These are phyloP conservation scores for Meloidogyne chitwoodi DNA, from an alignment of 1,140 invertebrate genomes.

Conservation along the genomic window DNA sequence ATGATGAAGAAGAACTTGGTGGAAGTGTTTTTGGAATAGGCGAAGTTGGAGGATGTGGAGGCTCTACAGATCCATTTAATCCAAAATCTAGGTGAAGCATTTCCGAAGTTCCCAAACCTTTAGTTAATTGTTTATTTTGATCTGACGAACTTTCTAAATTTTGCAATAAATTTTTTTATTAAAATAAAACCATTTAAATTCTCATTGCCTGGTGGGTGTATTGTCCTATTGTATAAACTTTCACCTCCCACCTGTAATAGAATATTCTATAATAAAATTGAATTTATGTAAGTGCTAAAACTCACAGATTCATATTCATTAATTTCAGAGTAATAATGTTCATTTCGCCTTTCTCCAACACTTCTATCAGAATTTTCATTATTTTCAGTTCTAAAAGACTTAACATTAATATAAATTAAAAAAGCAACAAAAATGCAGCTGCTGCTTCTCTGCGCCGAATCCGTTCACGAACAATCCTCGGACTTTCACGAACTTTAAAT, in stretches of 20 bases:
- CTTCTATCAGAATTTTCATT: not conserved
- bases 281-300: not conserved
- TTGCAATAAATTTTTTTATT: not conserved
- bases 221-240: not conserved
- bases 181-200: not conserved
- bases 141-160: not conserved
- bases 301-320: not conserved
- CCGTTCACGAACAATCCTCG: not conserved
- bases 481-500: not conserved
- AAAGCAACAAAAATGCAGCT: not conserved
- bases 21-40: not conserved
- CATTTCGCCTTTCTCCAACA: not conserved
- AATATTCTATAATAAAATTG: not conserved
- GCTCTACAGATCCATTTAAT: not conserved
- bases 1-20: not conserved
- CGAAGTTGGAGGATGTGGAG: not conserved
- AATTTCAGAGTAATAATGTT: not conserved
- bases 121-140: not conserved
- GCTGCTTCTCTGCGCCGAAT: not conserved
- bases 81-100: not conserved
- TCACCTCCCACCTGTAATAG: not conserved
- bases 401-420: no score
- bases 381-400: not conserved
- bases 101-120: not conserved
- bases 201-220: not conserved